A percentile compares a stretch with the other conserved stretches of the same genome.
phyloP scores from a whole-genome alignment of 2,797 vertebrate genomes.

The Ctenochaetus hawaiiensis region DNA sequence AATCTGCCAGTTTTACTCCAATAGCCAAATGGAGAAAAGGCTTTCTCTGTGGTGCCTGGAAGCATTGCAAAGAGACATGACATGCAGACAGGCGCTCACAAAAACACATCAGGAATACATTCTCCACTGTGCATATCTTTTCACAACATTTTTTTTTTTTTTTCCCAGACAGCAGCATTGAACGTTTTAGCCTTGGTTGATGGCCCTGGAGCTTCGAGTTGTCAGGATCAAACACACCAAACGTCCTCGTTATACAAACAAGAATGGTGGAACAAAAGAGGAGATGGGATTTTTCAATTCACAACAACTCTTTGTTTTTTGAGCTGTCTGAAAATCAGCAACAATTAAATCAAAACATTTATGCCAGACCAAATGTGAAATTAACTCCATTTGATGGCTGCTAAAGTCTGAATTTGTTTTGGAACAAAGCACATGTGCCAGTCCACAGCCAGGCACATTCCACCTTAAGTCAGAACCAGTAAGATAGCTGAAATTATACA shows the following conservation, averaged over 20 bases:
- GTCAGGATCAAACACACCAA: slow-evolving; percentile 61
- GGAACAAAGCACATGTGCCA: neutral
- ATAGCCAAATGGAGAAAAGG: slow-evolving; percentile 43
- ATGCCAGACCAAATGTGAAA: slow-evolving; percentile 30
- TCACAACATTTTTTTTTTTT: slow-evolving; percentile 37
- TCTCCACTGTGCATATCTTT: slow-evolving; percentile 61
- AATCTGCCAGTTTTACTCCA: slow-evolving; percentile 55
- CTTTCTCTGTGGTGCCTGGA: slow-evolving; percentile 30
- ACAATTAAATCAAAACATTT: slow-evolving; percentile 40
- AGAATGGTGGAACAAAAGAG: slow-evolving; percentile 41
- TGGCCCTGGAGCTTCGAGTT: slow-evolving; percentile 59
- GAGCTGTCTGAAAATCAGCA: slow-evolving; percentile 29
- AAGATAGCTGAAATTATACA: neutral
- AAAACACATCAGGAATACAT: slow-evolving; percentile 64
- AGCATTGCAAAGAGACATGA: slow-evolving; percentile 57
- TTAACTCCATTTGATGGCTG: slow-evolving; percentile 20
- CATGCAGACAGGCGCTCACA: slow-evolving; percentile 48
- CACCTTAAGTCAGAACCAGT: slow-evolving; percentile 10
- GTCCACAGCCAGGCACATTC: neutral
- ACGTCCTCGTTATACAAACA: slow-evolving; percentile 49
- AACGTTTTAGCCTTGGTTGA: slow-evolving; percentile 59
- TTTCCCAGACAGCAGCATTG: slow-evolving; percentile 43
- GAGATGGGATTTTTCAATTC: slow-evolving; percentile 33
- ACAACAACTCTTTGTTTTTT: slow-evolving; percentile 30
- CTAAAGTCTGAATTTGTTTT: slow-evolving; percentile 2